Evolutionary conservation across 2,797 vertebrate genomes (phyloP).

Genomic region (Cuculus canorus): DNA sequence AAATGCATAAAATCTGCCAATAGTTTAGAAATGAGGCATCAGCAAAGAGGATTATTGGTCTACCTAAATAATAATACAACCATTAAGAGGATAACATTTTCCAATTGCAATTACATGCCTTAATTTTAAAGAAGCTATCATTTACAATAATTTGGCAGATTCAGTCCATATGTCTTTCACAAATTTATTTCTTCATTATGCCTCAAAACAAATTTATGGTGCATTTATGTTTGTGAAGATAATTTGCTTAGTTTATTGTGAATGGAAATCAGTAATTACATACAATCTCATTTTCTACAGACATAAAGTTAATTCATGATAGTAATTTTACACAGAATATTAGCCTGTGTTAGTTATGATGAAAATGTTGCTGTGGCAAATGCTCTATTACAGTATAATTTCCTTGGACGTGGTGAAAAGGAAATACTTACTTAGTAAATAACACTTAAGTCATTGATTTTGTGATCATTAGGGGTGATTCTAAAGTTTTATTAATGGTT

Average conservation of each 20-base stretch:
- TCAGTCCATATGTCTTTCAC: conserved; percentile 83
- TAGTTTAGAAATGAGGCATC: conserved; percentile 75
- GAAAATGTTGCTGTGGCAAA: conserved; percentile 76
- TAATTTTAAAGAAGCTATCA: conserved; percentile 82
- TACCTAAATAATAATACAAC: conserved; percentile 80
- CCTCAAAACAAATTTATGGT: conserved; percentile 84
- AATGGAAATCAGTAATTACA: conserved; percentile 85
- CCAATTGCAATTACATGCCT: conserved; percentile 82
- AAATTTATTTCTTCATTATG: conserved; percentile 87
- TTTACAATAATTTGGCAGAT: conserved; percentile 84
- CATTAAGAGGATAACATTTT: conserved; percentile 80
- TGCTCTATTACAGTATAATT: conserved; percentile 58
- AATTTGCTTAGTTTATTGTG: conserved; percentile 87
- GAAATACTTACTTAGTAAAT: conserved; percentile 67
- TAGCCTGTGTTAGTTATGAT: conserved; percentile 80
- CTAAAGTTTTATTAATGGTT: background rate
- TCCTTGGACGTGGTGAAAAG: conserved; percentile 66
- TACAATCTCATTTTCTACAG: conserved; percentile 80
- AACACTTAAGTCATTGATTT: conserved; percentile 54
- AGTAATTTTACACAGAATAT: conserved; percentile 83
- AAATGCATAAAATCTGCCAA: conserved; percentile 79
- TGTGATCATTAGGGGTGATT: conserved; percentile 30
- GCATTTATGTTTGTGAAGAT: conserved; percentile 80
- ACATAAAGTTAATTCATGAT: conserved; percentile 85
- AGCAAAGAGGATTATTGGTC: conserved; percentile 78